These are phyloP conservation scores for Cosmia trapezina DNA, from an alignment of 2,888 invertebrate species.

Conservation along the genomic window DNA sequence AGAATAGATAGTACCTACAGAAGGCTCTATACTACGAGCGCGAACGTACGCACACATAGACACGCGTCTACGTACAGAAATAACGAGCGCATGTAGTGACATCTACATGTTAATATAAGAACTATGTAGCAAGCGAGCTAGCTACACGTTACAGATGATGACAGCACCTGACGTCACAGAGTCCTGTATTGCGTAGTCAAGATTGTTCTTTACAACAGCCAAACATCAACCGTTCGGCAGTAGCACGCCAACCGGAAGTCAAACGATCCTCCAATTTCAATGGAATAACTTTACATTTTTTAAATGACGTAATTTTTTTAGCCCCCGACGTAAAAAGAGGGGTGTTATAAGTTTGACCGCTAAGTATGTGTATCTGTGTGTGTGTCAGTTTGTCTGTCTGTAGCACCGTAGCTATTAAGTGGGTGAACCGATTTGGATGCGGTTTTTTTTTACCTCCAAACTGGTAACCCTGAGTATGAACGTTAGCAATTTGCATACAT, in stretches of 20 bases:
- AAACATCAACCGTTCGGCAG: background rate
- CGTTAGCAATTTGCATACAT: background rate
- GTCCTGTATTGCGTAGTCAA: background rate
- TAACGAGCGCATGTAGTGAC: background rate
- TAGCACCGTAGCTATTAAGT: too few species aligned
- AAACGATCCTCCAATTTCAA: background rate
- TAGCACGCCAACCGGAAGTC: background rate
- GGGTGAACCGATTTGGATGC: too few species aligned
- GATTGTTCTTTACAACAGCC: background rate
- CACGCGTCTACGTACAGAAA: background rate
- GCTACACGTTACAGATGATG: background rate
- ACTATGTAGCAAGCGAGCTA: background rate
- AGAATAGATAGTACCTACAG: conserved; percentile 6
- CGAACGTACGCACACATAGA: too few species aligned
- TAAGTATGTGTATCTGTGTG: too few species aligned
- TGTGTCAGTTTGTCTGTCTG: too few species aligned
- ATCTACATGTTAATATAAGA: background rate
- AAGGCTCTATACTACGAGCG: background rate
- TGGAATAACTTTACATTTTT: background rate
- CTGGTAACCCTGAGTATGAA: background rate
- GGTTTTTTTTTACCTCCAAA: background rate
- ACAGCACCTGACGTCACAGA: background rate
- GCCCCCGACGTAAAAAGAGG: too few species aligned
- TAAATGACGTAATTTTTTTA: background rate
- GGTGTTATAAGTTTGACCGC: too few species aligned